Percentiles rank a stretch among this genome's conserved stretches.
Evolutionary conservation across 2,113 vertebrate species (phyloP).

Genomic region (Eira barbara): DNA sequence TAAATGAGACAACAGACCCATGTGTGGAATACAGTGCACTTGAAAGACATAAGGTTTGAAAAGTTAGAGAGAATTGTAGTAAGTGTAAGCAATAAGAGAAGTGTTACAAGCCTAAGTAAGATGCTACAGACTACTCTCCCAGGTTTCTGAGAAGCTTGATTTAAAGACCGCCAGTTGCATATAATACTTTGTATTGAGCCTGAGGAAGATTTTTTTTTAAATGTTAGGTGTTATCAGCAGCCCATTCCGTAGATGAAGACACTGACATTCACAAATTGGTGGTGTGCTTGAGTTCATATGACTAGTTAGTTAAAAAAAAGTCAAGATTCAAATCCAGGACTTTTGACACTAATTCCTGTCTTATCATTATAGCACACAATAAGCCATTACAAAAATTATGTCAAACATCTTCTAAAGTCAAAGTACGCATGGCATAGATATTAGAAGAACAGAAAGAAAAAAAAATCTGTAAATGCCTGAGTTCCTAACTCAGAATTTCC

Average conservation of each 20-base stretch:
- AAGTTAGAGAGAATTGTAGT: not conserved
- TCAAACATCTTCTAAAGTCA: not conserved
- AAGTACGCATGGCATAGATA: not conserved
- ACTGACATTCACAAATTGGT: not conserved
- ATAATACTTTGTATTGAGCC: not conserved
- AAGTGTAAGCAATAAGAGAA: not conserved
- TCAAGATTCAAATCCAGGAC: not conserved
- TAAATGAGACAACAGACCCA: not conserved
- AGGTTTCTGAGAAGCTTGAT: not conserved
- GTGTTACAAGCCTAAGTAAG: not conserved
- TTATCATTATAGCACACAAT: not conserved
- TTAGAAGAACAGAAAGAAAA: not conserved
- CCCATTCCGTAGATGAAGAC: not conserved
- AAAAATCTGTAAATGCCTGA: not conserved
- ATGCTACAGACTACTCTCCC: not conserved
- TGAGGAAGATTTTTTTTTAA: not conserved
- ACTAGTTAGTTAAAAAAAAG: not conserved
- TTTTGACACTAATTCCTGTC: not conserved
- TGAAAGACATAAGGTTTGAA: not conserved
- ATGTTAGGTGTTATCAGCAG: not conserved
- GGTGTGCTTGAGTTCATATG: not conserved
- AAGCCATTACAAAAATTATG: not conserved
- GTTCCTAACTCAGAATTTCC: not conserved
- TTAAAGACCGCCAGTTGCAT: not conserved
- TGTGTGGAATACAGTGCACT: rapidly evolving